Evolutionary conservation across 2,888 invertebrate genomes (phyloP), one percentile per base, ranked within the genome.

Genomic region (Molanna angustata): DNA sequence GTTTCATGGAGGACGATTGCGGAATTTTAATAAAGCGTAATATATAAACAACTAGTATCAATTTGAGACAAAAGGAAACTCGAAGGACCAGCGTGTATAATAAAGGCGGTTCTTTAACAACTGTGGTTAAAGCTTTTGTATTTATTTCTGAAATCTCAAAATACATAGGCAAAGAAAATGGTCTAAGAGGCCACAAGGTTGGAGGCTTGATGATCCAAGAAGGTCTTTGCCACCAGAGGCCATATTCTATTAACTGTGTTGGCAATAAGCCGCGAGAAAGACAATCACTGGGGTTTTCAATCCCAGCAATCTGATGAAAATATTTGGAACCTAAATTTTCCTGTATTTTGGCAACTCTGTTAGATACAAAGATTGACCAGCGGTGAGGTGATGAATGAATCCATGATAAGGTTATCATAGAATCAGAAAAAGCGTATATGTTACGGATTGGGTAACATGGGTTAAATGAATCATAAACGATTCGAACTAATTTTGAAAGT

Each of bases 401-500:
- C 35, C 35, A 35, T 14, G 35, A 35, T 35, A 35, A 35, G 14
- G 35, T 14, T 11, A 35, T 6, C 6, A 14, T 35, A 14, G 35
- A 35, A 35, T 35, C 35, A 35, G 35, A 35, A 6, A 35, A 35
- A n/a, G 35, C 35, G 13, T 35, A 35, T 35, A 11, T 35, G 9
- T 35, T 14, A 6, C 14, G 4, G 14, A 35, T 35, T 13, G 6
- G 35, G 14, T 35, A 35, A 4, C 35, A 14, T 13, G 35, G 35
- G 14, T 35, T 35, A 13, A 35, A 35, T 13, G 13, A 35, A 35
- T 35, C 35, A 35, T 35, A 35, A 14, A 35, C 35, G 35, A 35
- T 35, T 35, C 35, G 35, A 35, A 35, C 35, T n/a, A 35, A 35
- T 35, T 35, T 35, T 13, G 35, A 35, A n/a, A 35, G 35, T 14